A percentile compares a stretch with the other conserved stretches of the same genome.
Conservation (phyloP, 2,113 vertebrate species). For the Sceloporus tristichus region DNA sequence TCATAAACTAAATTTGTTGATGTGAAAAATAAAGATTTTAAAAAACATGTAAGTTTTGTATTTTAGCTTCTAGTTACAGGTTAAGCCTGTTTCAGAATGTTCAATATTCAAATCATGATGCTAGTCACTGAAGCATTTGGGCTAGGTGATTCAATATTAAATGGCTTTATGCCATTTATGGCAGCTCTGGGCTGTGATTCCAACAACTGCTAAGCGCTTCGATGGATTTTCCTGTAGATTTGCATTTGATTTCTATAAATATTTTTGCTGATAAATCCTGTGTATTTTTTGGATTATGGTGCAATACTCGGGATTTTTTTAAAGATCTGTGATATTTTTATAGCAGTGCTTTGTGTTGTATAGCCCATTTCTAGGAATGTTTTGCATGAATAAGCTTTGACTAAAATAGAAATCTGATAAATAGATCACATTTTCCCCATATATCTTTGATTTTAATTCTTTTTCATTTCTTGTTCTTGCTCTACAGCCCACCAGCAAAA, state of each 20-base stretch:
- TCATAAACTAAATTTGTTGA: fast-evolving
- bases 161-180: conserved; percentile 61
- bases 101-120: conserved; percentile 68
- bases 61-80: conserved; percentile 25
- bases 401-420: not conserved
- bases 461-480: not conserved
- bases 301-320: not conserved
- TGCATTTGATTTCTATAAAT: conserved; percentile 26
- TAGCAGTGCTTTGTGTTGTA: not conserved
- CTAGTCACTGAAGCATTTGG: conserved; percentile 57
- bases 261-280: not conserved
- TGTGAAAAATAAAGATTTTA: not conserved
- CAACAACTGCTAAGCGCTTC: conserved; percentile 49
- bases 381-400: not conserved
- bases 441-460: not conserved
- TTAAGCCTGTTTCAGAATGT: conserved; percentile 30
- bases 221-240: conserved; percentile 40
- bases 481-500: not conserved
- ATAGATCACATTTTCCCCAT: not conserved
- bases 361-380: not conserved
- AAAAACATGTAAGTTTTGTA: not conserved
- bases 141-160: conserved; percentile 58
- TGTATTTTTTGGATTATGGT: not conserved
- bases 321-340: not conserved
- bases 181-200: conserved; percentile 37